Evolutionary conservation across 1,140 invertebrate species (phyloP).

Genomic region (Papilio polyxenes): DNA sequence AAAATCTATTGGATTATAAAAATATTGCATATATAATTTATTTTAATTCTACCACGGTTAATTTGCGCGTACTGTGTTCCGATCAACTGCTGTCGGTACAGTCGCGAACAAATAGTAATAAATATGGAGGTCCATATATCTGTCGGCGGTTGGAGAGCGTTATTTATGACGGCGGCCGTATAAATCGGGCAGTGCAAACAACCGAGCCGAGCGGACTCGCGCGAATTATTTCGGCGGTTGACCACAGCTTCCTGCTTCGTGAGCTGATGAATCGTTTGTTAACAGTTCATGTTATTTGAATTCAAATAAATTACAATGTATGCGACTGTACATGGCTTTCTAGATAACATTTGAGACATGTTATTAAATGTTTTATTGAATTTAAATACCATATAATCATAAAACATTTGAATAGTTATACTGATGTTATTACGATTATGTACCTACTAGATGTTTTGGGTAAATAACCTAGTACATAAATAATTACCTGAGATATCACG

Average conservation of each 20-base stretch:
- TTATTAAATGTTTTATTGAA: too few species aligned
- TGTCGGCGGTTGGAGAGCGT: conserved; percentile 66
- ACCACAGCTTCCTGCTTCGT: conserved; percentile 31
- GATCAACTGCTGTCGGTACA: conserved; percentile 53
- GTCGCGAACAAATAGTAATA: conserved; percentile 61
- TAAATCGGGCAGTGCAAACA: conserved; percentile 73
- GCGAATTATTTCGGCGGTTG: conserved; percentile 33
- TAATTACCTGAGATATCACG: too few species aligned
- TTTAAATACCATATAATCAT: too few species aligned
- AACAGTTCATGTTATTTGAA: not conserved
- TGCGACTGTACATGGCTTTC: not conserved
- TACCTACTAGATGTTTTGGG: too few species aligned
- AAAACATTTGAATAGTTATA: too few species aligned
- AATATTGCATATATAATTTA: not conserved
- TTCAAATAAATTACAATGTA: not conserved
- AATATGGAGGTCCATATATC: conserved; percentile 72
- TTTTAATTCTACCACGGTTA: conserved; percentile 13
- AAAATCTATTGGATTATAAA: not conserved
- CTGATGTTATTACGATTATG: too few species aligned
- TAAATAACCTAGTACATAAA: too few species aligned
- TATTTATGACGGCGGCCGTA: conserved; percentile 64
- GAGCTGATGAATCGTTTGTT: conserved; percentile 22
- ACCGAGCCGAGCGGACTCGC: conserved; percentile 40
- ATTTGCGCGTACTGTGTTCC: conserved; percentile 27
- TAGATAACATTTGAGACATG: too few species aligned